Evolutionary conservation across 1,140 invertebrate species (phyloP).

Genomic region (Leptopilina boulardi): DNA sequence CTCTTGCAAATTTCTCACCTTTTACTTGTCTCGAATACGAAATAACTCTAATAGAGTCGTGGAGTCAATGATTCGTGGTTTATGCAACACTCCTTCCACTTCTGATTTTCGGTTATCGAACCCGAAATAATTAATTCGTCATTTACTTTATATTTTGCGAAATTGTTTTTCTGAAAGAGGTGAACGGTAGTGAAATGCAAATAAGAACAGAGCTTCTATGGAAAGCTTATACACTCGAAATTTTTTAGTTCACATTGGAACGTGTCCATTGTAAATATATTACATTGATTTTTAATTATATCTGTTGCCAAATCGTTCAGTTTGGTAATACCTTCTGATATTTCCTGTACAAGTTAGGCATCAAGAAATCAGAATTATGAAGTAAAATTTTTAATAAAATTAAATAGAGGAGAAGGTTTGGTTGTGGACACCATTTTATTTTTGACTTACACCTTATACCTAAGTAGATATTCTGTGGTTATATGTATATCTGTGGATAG

Average conservation of each 20-base stretch:
- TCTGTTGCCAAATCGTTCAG: neutral
- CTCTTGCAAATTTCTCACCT: neutral
- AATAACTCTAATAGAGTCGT: neutral
- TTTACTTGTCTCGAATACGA: constrained; percentile 1
- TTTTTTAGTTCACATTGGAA: neutral
- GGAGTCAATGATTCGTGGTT: constrained; percentile 21
- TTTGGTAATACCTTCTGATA: too few species aligned
- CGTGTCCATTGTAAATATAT: neutral
- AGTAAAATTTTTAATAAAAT: too few species aligned
- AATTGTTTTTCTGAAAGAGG: neutral
- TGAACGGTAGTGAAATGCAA: neutral
- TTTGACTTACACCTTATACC: too few species aligned
- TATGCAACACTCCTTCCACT: constrained; percentile 37
- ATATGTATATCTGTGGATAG: too few species aligned
- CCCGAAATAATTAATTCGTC: neutral
- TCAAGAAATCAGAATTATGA: too few species aligned
- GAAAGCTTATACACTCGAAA: constrained; percentile 1
- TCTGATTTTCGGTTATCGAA: constrained; percentile 4
- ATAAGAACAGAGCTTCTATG: neutral
- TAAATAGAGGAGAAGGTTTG: too few species aligned
- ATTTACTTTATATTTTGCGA: neutral
- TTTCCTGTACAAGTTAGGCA: too few species aligned
- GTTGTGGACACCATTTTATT: too few species aligned
- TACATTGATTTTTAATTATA: neutral
- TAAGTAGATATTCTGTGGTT: too few species aligned